Evolutionary conservation across 2,888 invertebrate genomes (phyloP).

Genomic region (Drosophila falleni): DNA sequence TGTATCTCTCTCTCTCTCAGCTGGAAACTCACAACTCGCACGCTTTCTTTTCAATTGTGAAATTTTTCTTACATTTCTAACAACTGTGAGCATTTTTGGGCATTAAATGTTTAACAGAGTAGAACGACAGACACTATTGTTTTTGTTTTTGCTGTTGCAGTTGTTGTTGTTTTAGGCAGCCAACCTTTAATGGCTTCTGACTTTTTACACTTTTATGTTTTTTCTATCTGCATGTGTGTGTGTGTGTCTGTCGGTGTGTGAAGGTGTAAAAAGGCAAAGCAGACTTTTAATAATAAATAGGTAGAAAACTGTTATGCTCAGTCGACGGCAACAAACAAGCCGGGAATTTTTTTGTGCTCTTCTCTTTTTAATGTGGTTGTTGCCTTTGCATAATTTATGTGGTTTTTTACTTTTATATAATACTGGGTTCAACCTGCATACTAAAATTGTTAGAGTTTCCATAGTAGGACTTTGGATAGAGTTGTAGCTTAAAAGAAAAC

Average conservation of each 20-base stretch:
- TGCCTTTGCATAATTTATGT: constrained; percentile 67
- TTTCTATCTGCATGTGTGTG: constrained; percentile 39
- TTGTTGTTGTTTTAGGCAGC: constrained; percentile 46
- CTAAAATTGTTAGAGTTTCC: constrained; percentile 42
- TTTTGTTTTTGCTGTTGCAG: constrained; percentile 45
- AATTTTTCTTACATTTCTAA: constrained; percentile 32
- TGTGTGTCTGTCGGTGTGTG: constrained; percentile 55
- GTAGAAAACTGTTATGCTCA: constrained; percentile 78
- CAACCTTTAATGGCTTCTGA: constrained; percentile 77
- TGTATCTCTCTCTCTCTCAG: constrained; percentile 1
- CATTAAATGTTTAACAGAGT: constrained; percentile 74
- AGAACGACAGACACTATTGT: constrained; percentile 58
- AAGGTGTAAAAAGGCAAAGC: constrained; percentile 77
- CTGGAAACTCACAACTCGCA: constrained; percentile 51
- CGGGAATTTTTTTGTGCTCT: neutral
- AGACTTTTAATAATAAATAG: constrained; percentile 48
- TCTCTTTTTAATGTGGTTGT: constrained; percentile 17
- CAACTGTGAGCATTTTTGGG: constrained; percentile 55
- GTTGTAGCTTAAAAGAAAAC: neutral
- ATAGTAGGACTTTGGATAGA: constrained; percentile 27
- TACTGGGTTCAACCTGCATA: constrained; percentile 58
- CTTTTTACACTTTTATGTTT: constrained; percentile 73
- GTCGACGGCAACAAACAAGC: constrained; percentile 55
- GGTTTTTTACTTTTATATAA: constrained; percentile 52
- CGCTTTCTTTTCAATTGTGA: constrained; percentile 75